Evolutionary conservation across 2,888 invertebrate species (phyloP).

Genomic region (Scrobipalpa atriplicella): DNA sequence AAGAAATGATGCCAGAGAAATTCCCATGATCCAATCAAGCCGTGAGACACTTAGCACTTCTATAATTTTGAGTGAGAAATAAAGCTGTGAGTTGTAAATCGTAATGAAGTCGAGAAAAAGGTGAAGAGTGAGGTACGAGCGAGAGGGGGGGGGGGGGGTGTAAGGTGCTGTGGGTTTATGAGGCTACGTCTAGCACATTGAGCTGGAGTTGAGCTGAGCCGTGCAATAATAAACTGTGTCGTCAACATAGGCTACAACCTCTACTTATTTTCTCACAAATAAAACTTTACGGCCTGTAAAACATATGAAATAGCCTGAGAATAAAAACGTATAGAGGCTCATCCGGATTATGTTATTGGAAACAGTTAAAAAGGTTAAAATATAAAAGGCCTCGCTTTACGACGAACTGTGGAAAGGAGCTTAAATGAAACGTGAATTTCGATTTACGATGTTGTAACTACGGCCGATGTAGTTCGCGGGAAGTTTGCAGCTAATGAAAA

Average conservation of each 20-base stretch:
- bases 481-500: slow-evolving; percentile 46
- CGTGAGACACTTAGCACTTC: slow-evolving; percentile 45
- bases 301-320: slow-evolving; percentile 43
- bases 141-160: neutral
- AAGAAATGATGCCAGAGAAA: slow-evolving; percentile 1
- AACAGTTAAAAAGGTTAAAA: slow-evolving; percentile 20
- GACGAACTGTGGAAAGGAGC: neutral
- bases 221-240: slow-evolving; percentile 51
- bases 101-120: slow-evolving; percentile 25
- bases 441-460: neutral
- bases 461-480: slow-evolving; percentile 12
- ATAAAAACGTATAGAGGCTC: slow-evolving; percentile 35
- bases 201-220: slow-evolving; percentile 9
- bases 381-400: slow-evolving; percentile 21
- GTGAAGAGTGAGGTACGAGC: neutral
- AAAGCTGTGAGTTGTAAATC: slow-evolving; percentile 37
- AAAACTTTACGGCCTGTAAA: slow-evolving; percentile 60
- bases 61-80: slow-evolving; percentile 44
- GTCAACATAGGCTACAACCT: slow-evolving; percentile 43
- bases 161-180: slow-evolving; percentile 8
- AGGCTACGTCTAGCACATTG: neutral
- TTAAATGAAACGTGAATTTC: slow-evolving; percentile 15
- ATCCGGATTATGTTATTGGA: slow-evolving; percentile 30
- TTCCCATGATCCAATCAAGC: slow-evolving; percentile 39
- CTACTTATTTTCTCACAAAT: slow-evolving; percentile 44